Conservation (phyloP, 2,797 vertebrate genomes). For the Carcharodon carcharias region DNA sequence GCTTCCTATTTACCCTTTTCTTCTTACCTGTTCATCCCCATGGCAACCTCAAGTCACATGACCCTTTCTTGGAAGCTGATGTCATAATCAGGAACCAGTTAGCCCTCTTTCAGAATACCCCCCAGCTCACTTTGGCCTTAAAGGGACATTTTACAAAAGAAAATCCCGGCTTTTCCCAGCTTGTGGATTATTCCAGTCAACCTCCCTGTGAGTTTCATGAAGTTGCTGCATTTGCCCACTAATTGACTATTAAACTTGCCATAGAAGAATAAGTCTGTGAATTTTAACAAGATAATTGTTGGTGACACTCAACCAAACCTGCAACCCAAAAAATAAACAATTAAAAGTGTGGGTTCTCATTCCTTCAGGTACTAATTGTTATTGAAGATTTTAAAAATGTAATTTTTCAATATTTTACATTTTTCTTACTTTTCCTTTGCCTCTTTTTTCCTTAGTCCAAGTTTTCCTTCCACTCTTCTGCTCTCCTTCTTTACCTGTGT, state of each 20-base stretch:
- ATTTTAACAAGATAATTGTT: not conserved
- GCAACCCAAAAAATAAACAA: not conserved
- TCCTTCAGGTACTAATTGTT: not conserved
- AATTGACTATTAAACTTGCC: not conserved
- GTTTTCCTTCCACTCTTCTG: not conserved
- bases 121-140: no score
- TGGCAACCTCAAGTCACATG: no score
- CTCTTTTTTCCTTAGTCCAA: not conserved
- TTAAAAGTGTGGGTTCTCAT: not conserved
- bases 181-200: not conserved
- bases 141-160: no score
- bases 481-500: not conserved
- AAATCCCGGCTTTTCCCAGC: no score
- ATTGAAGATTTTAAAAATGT: no score
- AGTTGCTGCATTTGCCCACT: not conserved
- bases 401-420: no score
- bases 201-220: not conserved
- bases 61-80: no score
- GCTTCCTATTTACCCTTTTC: no score
- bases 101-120: no score
- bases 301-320: not conserved
- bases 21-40: no score
- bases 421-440: no score
- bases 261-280: not conserved
- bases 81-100: no score